phyloP scores from a whole-genome alignment of 2,888 invertebrate species.

The Ceraclea dissimilis region DNA sequence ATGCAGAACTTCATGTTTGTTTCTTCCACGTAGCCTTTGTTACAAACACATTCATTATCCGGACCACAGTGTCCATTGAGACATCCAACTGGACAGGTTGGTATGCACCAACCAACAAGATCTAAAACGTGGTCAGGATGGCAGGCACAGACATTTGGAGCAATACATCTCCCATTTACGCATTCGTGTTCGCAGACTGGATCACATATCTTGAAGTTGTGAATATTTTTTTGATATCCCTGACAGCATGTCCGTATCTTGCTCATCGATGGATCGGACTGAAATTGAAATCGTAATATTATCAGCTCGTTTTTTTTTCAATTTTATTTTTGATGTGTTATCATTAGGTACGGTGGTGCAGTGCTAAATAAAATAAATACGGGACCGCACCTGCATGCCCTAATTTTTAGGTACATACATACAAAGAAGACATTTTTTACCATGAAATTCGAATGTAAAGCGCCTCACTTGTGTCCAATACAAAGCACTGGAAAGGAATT shows the following conservation, averaged over 20 bases:
- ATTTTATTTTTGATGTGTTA: no score
- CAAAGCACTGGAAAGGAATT: no score
- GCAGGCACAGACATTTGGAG: slow-evolving; percentile 57
- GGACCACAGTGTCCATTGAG: slow-evolving; percentile 57
- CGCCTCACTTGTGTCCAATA: no score
- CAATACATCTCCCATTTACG: slow-evolving; percentile 55
- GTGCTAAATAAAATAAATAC: no score
- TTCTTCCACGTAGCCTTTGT: slow-evolving; percentile 50
- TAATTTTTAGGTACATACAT: no score
- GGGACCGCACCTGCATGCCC: no score
- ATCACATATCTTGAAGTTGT: slow-evolving; percentile 50
- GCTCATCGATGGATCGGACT: slow-evolving; percentile 56
- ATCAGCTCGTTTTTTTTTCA: no score
- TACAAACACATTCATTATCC: slow-evolving; percentile 56
- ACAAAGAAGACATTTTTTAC: no score
- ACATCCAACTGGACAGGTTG: slow-evolving; percentile 63
- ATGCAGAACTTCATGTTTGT: slow-evolving; percentile 51
- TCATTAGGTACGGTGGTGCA: no score
- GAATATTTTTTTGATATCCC: slow-evolving; percentile 57
- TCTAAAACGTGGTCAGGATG: slow-evolving; percentile 53
- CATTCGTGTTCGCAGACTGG: slow-evolving; percentile 55
- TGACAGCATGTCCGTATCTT: slow-evolving; percentile 63
- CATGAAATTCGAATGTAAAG: no score
- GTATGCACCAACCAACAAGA: slow-evolving; percentile 47
- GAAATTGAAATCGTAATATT: no score